phyloP scores from a whole-genome alignment of 2,888 invertebrate species.

The Protophormia terraenovae region DNA sequence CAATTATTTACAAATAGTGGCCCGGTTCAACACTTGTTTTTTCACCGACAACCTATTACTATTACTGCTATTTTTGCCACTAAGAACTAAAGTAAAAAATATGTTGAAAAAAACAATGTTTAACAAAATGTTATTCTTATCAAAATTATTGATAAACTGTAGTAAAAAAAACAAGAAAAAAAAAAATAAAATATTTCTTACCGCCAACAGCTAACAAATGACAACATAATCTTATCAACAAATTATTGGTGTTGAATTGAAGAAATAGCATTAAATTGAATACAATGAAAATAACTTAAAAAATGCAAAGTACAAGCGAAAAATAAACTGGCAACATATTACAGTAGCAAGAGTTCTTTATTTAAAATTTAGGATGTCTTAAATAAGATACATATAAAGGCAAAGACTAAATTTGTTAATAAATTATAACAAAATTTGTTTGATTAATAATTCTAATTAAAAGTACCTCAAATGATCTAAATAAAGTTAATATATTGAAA shows the following conservation, averaged over 20 bases:
- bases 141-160: conserved; percentile 12
- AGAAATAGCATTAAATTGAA: no score
- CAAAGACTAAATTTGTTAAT: no score
- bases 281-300: background rate
- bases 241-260: background rate
- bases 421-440: no score
- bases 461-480: no score
- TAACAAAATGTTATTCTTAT: conserved; percentile 24
- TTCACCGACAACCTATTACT: background rate
- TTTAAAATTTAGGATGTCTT: background rate
- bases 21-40: no score
- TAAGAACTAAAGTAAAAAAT: background rate
- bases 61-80: background rate
- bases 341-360: background rate
- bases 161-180: background rate
- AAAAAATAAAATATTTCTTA: background rate
- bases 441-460: no score
- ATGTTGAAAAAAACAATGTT: background rate
- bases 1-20: no score
- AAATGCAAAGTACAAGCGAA: background rate
- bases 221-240: conserved; percentile 41
- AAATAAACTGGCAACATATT: background rate
- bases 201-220: background rate
- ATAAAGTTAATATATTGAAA: no score
- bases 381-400: no score